Evolutionary conservation across 1,140 invertebrate genomes (phyloP).

Genomic region (Dreissena rostriformis): DNA sequence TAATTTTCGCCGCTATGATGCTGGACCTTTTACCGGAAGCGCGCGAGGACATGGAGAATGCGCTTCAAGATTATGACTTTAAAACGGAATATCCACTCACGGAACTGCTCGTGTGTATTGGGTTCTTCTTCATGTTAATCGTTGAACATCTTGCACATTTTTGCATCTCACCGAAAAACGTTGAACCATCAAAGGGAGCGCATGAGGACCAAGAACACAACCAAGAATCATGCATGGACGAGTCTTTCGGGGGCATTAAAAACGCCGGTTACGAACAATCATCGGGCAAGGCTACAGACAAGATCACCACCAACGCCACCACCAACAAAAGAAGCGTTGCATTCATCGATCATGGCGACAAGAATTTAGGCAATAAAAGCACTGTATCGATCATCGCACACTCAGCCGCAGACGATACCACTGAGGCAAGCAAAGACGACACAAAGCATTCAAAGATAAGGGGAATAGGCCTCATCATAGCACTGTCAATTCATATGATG

Average conservation of each 20-base stretch:
- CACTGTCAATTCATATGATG: constrained; percentile 72
- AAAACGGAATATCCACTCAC: constrained; percentile 58
- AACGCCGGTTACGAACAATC: constrained; percentile 1
- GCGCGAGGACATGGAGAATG: constrained; percentile 71
- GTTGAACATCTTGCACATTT: constrained; percentile 82
- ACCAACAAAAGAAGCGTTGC: neutral
- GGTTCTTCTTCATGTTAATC: constrained; percentile 84
- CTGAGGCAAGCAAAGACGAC: neutral
- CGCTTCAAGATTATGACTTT: neutral
- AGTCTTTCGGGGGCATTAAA: neutral
- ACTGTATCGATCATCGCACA: too few relatives aligned
- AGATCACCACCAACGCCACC: too few relatives aligned
- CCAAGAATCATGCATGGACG: neutral
- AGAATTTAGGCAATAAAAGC: too few relatives aligned
- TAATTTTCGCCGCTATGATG: constrained; percentile 83
- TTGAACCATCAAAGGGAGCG: neutral
- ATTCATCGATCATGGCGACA: neutral
- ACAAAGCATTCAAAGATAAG: constrained; percentile 60
- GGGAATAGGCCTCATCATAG: constrained; percentile 66
- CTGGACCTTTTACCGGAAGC: constrained; percentile 83
- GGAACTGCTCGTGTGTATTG: constrained; percentile 79
- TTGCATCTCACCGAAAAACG: constrained; percentile 41
- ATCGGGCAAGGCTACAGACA: neutral
- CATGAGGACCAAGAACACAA: neutral
- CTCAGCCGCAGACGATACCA: neutral